These are phyloP conservation scores for Enchytraeus crypticus DNA, from an alignment of 2,888 invertebrate genomes.

Conservation along the genomic window DNA sequence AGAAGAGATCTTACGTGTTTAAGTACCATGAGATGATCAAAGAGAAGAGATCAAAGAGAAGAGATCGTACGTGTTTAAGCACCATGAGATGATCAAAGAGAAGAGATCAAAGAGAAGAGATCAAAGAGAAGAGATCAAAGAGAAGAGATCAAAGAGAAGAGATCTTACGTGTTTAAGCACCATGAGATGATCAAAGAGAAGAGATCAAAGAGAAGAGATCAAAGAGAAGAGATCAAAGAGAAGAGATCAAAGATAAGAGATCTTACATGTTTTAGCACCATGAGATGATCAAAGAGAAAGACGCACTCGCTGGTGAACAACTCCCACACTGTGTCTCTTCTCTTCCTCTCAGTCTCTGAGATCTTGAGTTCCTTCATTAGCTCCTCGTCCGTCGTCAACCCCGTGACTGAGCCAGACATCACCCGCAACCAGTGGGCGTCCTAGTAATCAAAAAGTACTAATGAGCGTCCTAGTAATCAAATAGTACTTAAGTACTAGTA, in stretches of 20 bases:
- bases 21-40: slow-evolving; percentile 57
- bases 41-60: too few species aligned
- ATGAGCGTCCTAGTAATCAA: too few species aligned
- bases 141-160: neutral
- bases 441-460: too few species aligned
- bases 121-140: neutral
- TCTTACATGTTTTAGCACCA: slow-evolving; percentile 57
- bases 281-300: slow-evolving; percentile 57
- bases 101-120: too few species aligned
- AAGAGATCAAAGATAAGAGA: neutral
- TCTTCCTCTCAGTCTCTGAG: slow-evolving; percentile 43
- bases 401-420: neutral
- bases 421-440: neutral
- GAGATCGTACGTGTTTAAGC: too few species aligned
- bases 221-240: neutral
- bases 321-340: slow-evolving; percentile 58
- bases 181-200: neutral
- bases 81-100: too few species aligned
- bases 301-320: slow-evolving; percentile 57
- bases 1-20: slow-evolving; percentile 55
- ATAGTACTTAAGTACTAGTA: too few species aligned
- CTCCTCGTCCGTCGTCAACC: neutral
- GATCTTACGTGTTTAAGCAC: neutral
- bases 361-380: neutral
- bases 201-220: neutral